Base-by-base conservation (phyloP, 2,888 invertebrate species). In the Malthinus flaveolus region DNA sequence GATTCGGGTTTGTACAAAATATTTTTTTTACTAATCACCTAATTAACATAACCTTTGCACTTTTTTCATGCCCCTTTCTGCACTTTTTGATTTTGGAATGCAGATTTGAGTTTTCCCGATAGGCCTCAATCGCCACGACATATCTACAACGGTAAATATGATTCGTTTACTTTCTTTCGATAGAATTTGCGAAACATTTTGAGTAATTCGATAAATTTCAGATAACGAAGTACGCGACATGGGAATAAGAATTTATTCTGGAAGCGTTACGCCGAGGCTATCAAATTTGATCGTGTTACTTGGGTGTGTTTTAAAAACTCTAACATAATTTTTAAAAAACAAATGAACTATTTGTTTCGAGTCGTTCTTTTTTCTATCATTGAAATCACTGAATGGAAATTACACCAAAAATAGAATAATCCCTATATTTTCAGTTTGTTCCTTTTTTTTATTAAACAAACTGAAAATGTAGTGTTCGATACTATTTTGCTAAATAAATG, bases 1-100 rank as follows among this genome's bases (percentile, higher is more conserved):
- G 84, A 84, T 65, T 81, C 83, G 78, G 85, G 86, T 86, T 71
- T 78, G 82, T 79, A 64, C n/a, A 42, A 37, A 36, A 3, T 62
- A 54, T 45, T 37, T 13, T n/a, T 6, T 34, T 35, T 11, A 23
- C 32, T 15, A 9, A 7, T 23, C 6, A 15, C 13, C 37, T 13
- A 46, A 12, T 33, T 32, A 32, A 10, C 5, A 5, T 10, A 35
- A 35, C n/a, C 35, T n/a, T 23, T 31, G 15, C 12, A 10, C n/a
- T 46, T 46, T 11, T 12, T 46, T 32, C 9, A 1, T 32, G 32
- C 11, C 1, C 1, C 32, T 12, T 13, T 34, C 13, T 32, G 35
- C n/a, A 48, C 12, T 34, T 33, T 37, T 15, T 10, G 47, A 31
- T 37, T 51, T 42, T 32, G 39, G 48, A 49, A 56, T 23, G 12